Conservation (phyloP, 2,888 invertebrate genomes). For the Calameuta pallipes region DNA sequence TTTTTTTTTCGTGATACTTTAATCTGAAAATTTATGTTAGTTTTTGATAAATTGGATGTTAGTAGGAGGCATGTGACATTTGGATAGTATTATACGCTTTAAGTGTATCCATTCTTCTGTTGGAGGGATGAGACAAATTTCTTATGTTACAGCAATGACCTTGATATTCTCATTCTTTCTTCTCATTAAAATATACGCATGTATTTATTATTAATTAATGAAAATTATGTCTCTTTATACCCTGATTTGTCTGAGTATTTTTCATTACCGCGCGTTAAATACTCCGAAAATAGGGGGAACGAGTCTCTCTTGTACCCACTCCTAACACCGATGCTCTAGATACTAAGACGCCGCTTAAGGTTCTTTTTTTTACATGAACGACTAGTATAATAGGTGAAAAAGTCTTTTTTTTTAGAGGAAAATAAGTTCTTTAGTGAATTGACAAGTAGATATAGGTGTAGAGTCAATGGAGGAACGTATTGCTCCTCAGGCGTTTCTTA, state of each 20-base stretch:
- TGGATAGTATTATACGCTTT: background rate
- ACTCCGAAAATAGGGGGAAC: background rate
- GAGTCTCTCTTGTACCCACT: background rate
- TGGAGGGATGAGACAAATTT: background rate
- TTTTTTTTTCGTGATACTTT: background rate
- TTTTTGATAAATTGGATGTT: background rate
- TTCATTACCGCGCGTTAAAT: background rate
- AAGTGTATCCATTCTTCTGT: background rate
- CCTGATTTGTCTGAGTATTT: background rate
- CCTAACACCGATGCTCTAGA: background rate
- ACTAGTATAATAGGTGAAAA: constrained; percentile 36
- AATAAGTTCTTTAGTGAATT: constrained; percentile 60
- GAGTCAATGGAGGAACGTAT: background rate
- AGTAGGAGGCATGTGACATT: background rate
- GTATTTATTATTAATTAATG: background rate
- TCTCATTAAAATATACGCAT: background rate
- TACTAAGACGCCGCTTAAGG: background rate
- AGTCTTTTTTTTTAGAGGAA: constrained; percentile 54
- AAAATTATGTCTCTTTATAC: background rate
- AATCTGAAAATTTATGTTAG: background rate
- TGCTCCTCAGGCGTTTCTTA: background rate
- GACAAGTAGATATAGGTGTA: constrained; percentile 59
- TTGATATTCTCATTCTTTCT: background rate
- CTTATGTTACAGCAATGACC: background rate
- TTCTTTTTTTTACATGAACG: background rate